Evolutionary conservation across 1,140 invertebrate species (phyloP).

Genomic region (Pseudomyrmex gracilis): DNA sequence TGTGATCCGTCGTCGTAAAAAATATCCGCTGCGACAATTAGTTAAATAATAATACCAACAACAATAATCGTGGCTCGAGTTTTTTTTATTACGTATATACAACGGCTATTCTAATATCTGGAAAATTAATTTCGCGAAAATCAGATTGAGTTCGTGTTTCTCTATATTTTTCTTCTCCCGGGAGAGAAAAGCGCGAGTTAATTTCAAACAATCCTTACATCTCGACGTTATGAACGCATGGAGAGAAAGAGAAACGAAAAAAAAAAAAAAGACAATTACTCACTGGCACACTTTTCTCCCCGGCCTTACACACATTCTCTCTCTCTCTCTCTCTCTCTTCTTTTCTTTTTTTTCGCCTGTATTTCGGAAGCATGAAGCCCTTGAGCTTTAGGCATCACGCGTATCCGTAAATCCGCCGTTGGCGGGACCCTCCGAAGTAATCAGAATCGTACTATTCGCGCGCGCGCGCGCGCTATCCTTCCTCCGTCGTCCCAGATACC

Average conservation of each 20-base stretch:
- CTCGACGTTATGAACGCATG: neutral
- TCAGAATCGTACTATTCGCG: conserved; percentile 47
- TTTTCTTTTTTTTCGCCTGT: neutral
- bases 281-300: conserved; percentile 10
- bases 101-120: conserved; percentile 20
- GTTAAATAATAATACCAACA: conserved; percentile 7
- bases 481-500: conserved; percentile 19
- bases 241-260: neutral
- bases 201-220: conserved; percentile 20
- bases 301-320: neutral
- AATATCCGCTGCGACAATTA: conserved; percentile 25
- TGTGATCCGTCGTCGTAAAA: neutral
- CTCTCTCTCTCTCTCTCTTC: too few species aligned
- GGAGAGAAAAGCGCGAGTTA: conserved; percentile 1
- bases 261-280: conserved; percentile 34
- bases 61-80: neutral
- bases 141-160: conserved; percentile 9
- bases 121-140: conserved; percentile 36
- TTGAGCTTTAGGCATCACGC: conserved; percentile 6
- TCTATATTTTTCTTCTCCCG: neutral
- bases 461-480: neutral
- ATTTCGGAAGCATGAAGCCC: conserved; percentile 32
- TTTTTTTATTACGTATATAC: conserved; percentile 32
- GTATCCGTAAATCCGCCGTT: conserved; percentile 35
- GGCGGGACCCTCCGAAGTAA: conserved; percentile 48